These are phyloP conservation scores for Glaucopsyche alexis DNA, from an alignment of 2,888 invertebrate species.

Conservation along the genomic window DNA sequence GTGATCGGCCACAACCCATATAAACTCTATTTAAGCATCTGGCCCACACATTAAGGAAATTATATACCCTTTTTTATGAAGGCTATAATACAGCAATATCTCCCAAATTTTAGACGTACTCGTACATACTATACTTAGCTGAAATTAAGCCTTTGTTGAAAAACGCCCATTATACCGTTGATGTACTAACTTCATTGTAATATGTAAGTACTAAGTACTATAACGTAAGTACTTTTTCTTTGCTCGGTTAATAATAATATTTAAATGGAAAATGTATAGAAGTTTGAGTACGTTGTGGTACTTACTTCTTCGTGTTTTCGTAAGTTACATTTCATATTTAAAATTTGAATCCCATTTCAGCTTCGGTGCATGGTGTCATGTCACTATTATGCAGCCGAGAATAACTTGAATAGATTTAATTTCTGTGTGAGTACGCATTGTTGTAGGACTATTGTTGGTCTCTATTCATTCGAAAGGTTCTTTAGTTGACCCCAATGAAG, in stretches of 20 bases:
- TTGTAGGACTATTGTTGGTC: conserved; percentile 24
- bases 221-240: too few relatives aligned
- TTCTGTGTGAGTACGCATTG: conserved; percentile 30
- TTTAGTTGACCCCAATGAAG: conserved; percentile 27
- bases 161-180: neutral
- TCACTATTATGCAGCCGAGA: conserved; percentile 29
- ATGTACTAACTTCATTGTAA: too few relatives aligned
- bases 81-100: neutral
- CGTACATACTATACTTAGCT: neutral
- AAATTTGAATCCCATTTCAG: conserved; percentile 18
- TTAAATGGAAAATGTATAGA: too few relatives aligned
- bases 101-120: neutral
- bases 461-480: conserved; percentile 30
- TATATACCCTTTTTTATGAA: conserved; percentile 19
- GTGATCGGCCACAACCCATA: neutral
- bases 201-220: too few relatives aligned
- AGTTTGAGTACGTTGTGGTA: neutral
- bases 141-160: neutral
- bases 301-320: neutral
- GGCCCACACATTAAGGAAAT: conserved; percentile 19
- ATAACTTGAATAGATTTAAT: conserved; percentile 31
- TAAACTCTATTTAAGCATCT: conserved; percentile 1
- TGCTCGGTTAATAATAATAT: too few relatives aligned
- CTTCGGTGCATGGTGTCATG: conserved; percentile 1
- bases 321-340: neutral